Base-by-base conservation (phyloP, 2,888 invertebrate species). In the Strigamia transsilvanica region DNA sequence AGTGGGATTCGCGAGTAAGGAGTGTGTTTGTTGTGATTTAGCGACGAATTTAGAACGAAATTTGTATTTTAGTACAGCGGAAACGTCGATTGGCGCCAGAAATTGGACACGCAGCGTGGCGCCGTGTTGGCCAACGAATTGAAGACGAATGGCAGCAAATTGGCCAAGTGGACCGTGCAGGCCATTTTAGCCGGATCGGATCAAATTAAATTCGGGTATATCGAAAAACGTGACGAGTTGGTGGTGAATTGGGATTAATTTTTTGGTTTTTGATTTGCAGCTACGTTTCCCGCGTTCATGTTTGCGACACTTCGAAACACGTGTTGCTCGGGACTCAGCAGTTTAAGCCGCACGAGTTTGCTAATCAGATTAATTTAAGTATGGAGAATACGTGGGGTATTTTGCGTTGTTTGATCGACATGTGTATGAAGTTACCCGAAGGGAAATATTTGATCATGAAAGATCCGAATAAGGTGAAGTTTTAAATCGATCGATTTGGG, bases 321-420 rank as follows among this genome's bases (percentile, higher is more conserved):
- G 97, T 98, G 79, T 97, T 99, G 86, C 91, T 99, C 84, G 98
- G 98, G 84, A 97, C 96, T 38, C 98, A 98, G 88, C 98, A 98
- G 89, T 99, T 98, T 90, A 98, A 97, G 88, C 99, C 99, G 13
- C 93, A 94, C 87, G 99, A 99, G 90, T 99, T 99, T 89, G 99
- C 99, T 13, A 96, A 95, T 10, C 99, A 99, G 89, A 99, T 99
- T 87, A 98, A 98, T 89, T 90, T 99, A 86, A 98, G 97, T 87
- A 97, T 99, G 98, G 99, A 99, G 89, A 99, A 99, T 89, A 98
- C 97, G 2, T 99, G 99, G 99, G 99, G 98, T 84, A 95, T 99
- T 83, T 90, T 99, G 83, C 92, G 99, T 18, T 99, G 98, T 88
- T 96, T 99, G 86, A 94, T 99, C 85, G 99, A 99, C 86, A 94